Percentiles rank a stretch among this genome's conserved stretches.
Conservation (phyloP, 2,113 vertebrate genomes). For the Paramormyrops kingsleyae region DNA sequence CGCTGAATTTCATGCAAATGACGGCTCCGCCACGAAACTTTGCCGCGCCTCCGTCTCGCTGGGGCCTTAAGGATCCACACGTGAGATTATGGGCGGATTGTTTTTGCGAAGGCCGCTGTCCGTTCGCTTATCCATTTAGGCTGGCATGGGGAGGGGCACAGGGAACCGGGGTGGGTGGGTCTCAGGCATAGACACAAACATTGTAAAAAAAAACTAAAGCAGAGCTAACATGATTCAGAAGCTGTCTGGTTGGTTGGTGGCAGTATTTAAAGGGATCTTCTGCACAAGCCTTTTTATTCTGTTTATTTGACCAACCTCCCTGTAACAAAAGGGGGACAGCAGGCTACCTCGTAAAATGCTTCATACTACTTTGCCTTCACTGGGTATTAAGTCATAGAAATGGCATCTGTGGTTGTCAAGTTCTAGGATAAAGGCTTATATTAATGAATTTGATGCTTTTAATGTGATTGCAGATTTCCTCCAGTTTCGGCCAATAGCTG, state of each 20-base stretch:
- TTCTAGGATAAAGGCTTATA: background rate
- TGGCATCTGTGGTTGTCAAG: background rate
- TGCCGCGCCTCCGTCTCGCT: conserved; percentile 43
- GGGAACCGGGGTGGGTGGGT: conserved; percentile 14
- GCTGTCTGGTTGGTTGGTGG: conserved; percentile 31
- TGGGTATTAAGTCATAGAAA: background rate
- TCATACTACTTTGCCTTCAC: background rate
- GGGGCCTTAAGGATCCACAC: conserved; percentile 42
- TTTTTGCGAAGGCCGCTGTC: conserved; percentile 24
- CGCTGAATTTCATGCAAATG: conserved; percentile 60
- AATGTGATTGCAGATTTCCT: background rate
- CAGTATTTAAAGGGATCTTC: background rate
- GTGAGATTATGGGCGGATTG: background rate
- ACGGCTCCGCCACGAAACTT: conserved; percentile 49
- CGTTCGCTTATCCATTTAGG: conserved; percentile 62
- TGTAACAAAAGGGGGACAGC: background rate
- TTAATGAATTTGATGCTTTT: background rate
- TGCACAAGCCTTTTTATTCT: background rate
- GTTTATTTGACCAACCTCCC: background rate
- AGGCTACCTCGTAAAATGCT: background rate
- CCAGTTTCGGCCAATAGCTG: background rate
- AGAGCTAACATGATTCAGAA: background rate
- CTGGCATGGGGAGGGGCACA: conserved; percentile 40
- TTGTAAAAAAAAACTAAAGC: conserved; percentile 22
- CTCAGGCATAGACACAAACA: conserved; percentile 43